Base-by-base conservation (phyloP, 2,888 invertebrate genomes). In the Rhamnusium bicolor region DNA sequence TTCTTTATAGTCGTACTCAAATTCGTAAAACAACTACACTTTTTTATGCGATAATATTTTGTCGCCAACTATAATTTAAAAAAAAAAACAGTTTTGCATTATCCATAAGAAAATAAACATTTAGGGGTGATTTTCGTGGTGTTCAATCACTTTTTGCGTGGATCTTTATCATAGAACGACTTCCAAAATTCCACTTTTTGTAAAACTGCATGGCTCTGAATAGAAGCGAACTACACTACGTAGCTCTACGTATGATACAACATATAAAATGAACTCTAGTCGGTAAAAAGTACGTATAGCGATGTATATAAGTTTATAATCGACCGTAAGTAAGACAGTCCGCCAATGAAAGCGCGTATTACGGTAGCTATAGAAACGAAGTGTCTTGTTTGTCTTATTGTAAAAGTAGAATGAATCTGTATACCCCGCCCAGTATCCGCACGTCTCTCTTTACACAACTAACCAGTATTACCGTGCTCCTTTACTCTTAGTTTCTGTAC, bases 351-450 rank as follows among this genome's bases (percentile, higher is more conserved):
- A 84, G 81, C 79, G 86, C 87, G 88, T 88, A 88, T 86, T 86
- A 83, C 87, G 87, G 88, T 88, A 88, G 88, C 88, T 88, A 88
- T 88, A 88, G 88, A 87, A 88, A 87, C 87, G 83, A 83, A 85
- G 81, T 82, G 84, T 79, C 84, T 84, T 85, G 84, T 84, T 85
- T 84, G 84, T 85, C 86, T 86, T 87, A 87, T 87, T 88, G 87
- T 85, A 86, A 86, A 86, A 87, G 85, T 84, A 85, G 86, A 87
- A 87, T 87, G 86, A 87, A 86, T 86, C 86, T 85, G 77, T 80
- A 83, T 84, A 83, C 86, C 84, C 84, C 88, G 87, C 88, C 88
- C 85, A 84, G 84, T 84, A 84, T 87, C 86, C 79, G 81, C 87
- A 87, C 87, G 85, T 87, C 86, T 86, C 85, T 83, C 83, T 85